Evolutionary conservation across 1,140 invertebrate genomes (phyloP), one percentile per base, ranked within the genome.

Genomic region (Probaryconus sp.): DNA sequence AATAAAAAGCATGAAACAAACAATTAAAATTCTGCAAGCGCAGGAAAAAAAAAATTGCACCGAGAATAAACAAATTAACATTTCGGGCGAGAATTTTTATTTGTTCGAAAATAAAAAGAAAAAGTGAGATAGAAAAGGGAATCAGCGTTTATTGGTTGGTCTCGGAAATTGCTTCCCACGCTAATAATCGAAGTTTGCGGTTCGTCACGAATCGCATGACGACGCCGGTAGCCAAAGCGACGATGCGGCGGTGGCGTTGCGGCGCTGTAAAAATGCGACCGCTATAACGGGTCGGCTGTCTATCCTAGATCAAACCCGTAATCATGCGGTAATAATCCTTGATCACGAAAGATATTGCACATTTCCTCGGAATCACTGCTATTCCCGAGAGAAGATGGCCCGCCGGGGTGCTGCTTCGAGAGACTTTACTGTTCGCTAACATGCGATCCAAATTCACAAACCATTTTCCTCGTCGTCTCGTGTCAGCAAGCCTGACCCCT

Each of bases 271-370:
- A 79, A 75, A 77, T 77, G 33, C 67, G 42, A 51, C 42, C 38
- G 33, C 53, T 68, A 69, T 78, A 76, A 74, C 70, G 70, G 60
- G 61, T 21, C 67, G 53, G 53, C 61, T 68, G 73, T 81, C 80
- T 83, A 85, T 80, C 84, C 81, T 85, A 83, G 84, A 87, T 85
- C 83, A 81, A 82, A 83, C 83, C 83, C 71, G 74, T 84, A 86
- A 86, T 86, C 84, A 85, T 79, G 77, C 53, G 60, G 80, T 87
- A 87, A 87, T 87, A 85, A 86, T 84, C 82, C 81, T 82, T 77
- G 82, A 87, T 87, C 85, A 87, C 85, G 85, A 73, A 84, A 86
- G 83, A 86, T 86, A 87, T 85, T 85, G 84, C 83, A 81, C 80
- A 83, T 86, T 86, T 85, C 83, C 77, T 70, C 70, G 76, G 79